Conservation (phyloP, 1,140 invertebrate species). For the Cyclargus thomasi region DNA sequence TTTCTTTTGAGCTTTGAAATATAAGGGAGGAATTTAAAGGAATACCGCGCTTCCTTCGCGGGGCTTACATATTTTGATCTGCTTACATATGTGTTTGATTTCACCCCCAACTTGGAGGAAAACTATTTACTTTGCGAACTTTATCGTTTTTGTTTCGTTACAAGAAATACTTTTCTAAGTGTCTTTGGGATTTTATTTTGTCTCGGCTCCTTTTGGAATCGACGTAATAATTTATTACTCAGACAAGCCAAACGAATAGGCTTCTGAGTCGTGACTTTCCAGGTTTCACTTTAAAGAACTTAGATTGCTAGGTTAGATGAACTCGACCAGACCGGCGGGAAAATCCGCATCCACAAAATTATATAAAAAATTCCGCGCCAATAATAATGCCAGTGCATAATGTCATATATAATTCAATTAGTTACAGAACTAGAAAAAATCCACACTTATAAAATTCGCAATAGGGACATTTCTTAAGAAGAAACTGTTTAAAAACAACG, state of each 20-base stretch:
- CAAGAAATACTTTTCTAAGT: neutral
- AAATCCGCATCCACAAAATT: too few species aligned
- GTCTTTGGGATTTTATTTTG: neutral
- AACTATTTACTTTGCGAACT: neutral
- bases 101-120: neutral
- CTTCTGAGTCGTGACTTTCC: neutral
- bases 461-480: too few species aligned
- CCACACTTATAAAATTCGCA: too few species aligned
- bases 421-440: too few species aligned
- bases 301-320: too few species aligned
- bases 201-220: neutral
- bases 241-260: too few species aligned
- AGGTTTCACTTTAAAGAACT: neutral
- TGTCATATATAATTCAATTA: too few species aligned
- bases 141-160: conserved; percentile 1
- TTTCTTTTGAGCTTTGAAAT: conserved; percentile 75
- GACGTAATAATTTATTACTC: too few species aligned
- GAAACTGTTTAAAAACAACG: neutral
- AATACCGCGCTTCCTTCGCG: conserved; percentile 42
- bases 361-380: too few species aligned
- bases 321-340: too few species aligned
- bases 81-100: conserved; percentile 19
- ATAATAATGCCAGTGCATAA: too few species aligned
- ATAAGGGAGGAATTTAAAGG: conserved; percentile 66
- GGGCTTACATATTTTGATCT: conserved; percentile 26